These are phyloP conservation scores for Neoascia interrupta DNA, from an alignment of 2,888 invertebrate genomes.

Conservation along the genomic window DNA sequence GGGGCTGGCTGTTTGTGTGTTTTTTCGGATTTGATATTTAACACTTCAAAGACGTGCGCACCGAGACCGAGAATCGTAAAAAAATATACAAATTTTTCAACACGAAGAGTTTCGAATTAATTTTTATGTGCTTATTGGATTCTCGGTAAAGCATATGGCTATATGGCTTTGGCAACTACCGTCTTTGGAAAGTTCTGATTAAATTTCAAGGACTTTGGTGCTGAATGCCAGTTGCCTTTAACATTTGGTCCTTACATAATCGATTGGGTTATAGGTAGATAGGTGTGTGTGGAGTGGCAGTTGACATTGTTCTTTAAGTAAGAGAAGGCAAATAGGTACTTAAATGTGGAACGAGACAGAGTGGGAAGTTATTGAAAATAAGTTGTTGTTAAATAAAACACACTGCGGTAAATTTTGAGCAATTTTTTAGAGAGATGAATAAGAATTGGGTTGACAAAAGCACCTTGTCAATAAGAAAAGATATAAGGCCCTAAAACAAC, in stretches of 20 bases:
- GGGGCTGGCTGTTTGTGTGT: conserved; percentile 11
- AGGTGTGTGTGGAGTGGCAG: too few species aligned
- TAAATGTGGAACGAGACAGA: too few species aligned
- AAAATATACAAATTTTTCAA: conserved; percentile 33
- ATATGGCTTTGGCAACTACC: conserved; percentile 7
- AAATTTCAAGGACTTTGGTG: conserved; percentile 37
- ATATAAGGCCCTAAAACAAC: too few species aligned
- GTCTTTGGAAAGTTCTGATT: conserved; percentile 49
- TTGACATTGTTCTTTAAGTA: too few species aligned
- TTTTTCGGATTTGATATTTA: conserved; percentile 57
- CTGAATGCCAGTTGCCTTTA: conserved; percentile 26
- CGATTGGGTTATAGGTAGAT: too few species aligned
- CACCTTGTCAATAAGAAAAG: too few species aligned
- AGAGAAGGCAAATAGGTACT: too few species aligned
- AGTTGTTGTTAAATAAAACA: too few species aligned
- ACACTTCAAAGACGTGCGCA: conserved; percentile 56
- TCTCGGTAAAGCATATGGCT: conserved; percentile 16
- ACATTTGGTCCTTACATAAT: conserved; percentile 1
- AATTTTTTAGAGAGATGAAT: too few species aligned
- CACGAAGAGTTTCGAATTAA: conserved; percentile 20
- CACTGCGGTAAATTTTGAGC: too few species aligned
- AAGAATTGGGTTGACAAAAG: too few species aligned
- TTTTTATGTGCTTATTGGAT: conserved; percentile 26
- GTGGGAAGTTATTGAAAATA: too few species aligned
- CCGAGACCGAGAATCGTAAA: conserved; percentile 14